These are phyloP conservation scores for Calycopis cecrops DNA, from an alignment of 1,140 invertebrate genomes.

Conservation along the genomic window DNA sequence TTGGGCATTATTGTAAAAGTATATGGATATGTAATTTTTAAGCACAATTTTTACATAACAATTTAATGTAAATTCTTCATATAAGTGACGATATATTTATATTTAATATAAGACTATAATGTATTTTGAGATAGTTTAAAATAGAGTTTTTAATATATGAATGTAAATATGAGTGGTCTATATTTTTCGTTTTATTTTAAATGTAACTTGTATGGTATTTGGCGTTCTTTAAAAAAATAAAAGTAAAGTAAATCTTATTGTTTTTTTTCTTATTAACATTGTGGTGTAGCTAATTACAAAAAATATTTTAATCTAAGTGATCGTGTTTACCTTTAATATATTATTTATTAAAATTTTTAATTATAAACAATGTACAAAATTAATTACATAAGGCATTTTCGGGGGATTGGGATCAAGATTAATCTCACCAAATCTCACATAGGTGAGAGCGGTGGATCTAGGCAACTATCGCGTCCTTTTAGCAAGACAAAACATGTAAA, in stretches of 20 bases:
- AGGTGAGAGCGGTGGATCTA: too few species aligned
- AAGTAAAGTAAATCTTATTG: conserved; percentile 39
- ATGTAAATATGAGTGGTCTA: conserved; percentile 33
- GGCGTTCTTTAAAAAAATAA: conserved; percentile 34
- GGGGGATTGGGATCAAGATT: too few species aligned
- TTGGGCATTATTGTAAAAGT: neutral
- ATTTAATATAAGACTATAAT: conserved; percentile 26
- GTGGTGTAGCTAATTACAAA: too few species aligned
- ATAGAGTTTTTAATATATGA: conserved; percentile 21
- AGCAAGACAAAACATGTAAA: too few species aligned
- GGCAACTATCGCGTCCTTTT: too few species aligned
- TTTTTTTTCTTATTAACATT: conserved; percentile 15
- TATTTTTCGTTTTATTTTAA: conserved; percentile 37
- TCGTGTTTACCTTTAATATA: too few species aligned
- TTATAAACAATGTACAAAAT: too few species aligned
- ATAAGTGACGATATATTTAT: conserved; percentile 25
- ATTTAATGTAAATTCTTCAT: conserved; percentile 26
- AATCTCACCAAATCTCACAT: too few species aligned
- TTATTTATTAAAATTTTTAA: too few species aligned
- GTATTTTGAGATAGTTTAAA: conserved; percentile 23
- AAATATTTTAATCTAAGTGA: too few species aligned
- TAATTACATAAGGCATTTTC: too few species aligned
- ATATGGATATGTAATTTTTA: conserved; percentile 10
- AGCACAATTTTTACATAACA: conserved; percentile 13
- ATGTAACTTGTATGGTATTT: conserved; percentile 28